Base-by-base conservation (phyloP, 2,113 vertebrate genomes). In the Lucifuga dentata region DNA sequence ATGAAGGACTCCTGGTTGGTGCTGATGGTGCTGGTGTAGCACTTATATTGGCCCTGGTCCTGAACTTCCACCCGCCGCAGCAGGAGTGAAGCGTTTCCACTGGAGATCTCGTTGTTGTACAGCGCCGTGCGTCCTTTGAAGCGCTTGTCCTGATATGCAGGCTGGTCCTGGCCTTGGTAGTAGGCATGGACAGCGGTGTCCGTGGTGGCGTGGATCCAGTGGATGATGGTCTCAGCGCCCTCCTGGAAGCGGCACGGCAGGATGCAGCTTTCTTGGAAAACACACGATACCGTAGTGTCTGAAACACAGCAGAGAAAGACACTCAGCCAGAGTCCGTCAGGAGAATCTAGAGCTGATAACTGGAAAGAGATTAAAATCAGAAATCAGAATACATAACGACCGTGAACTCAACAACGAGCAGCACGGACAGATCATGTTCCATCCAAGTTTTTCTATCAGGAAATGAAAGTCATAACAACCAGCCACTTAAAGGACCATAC, bases 11-110 rank as follows among this genome's bases (percentile, higher is more conserved):
- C 72, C 2, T 21, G 41, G 48, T 2, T 50, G 3, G 0, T 2
- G 2, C 1, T 0, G 0, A 0, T 1, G 32, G 82, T 89, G 70
- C 88, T 90, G 43, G 81, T 74, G 1, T 92, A 94, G 20, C 93
- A 96, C 8, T 0, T 70, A 1, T 94, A 95, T 23, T 0, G 15
- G 3, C 90, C 91, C n/a, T 60, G 5, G 5, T 93, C 94, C 62
- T 35, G 12, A 8, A 81, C 0, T 0, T 3, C 1, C 33, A 91
- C 41, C 0, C 66, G 7, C 2, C 1, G 80, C 43, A 95, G 80
- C 21, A 11, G 58, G 17, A 95, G 89, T 0, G 93, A 93, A 1
- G 88, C 84, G 6, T 93, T 93, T 53, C 93, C 93, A 1, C 0
- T 8, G 11, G 12, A 0, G 40, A 93, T 81, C 58, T 86, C 58